phyloP scores from a whole-genome alignment of 2,888 invertebrate species.

The Polydrusus tereticollis region DNA sequence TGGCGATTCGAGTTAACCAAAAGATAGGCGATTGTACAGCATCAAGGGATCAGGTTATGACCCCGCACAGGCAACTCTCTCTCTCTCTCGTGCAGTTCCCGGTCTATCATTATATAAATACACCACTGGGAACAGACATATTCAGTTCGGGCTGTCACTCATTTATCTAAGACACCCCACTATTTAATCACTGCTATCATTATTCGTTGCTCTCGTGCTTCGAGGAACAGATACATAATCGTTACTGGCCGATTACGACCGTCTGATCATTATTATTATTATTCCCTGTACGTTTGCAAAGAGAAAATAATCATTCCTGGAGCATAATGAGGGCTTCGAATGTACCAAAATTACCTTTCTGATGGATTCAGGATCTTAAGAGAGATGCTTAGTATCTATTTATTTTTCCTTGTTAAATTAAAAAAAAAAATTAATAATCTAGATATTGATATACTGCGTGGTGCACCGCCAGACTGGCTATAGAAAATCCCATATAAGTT shows the following conservation, averaged over 20 bases:
- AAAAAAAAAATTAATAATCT: no score
- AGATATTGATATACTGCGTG: no score
- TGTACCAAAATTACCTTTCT: slow-evolving; percentile 20
- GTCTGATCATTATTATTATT: slow-evolving; percentile 56
- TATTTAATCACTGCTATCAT: slow-evolving; percentile 67
- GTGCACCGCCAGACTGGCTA: no score
- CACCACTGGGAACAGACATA: slow-evolving; percentile 64
- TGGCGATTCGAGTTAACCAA: slow-evolving; percentile 32
- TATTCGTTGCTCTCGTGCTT: slow-evolving; percentile 59
- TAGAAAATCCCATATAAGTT: no score
- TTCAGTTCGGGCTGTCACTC: slow-evolving; percentile 64
- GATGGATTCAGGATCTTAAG: not conserved
- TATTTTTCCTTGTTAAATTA: no score
- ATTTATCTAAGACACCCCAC: slow-evolving; percentile 67
- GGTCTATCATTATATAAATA: slow-evolving; percentile 67
- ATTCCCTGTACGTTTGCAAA: slow-evolving; percentile 50
- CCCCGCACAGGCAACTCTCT: slow-evolving; percentile 57
- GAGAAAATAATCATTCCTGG: slow-evolving; percentile 43
- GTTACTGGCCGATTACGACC: slow-evolving; percentile 58
- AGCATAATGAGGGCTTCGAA: slow-evolving; percentile 7
- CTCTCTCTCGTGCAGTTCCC: slow-evolving; percentile 60
- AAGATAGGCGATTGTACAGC: slow-evolving; percentile 37
- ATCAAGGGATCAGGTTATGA: slow-evolving; percentile 65
- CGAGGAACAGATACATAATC: slow-evolving; percentile 57
- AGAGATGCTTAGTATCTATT: no score